These are phyloP conservation scores for Drosophila auraria DNA, from an alignment of 1,140 invertebrate species.

Conservation along the genomic window DNA sequence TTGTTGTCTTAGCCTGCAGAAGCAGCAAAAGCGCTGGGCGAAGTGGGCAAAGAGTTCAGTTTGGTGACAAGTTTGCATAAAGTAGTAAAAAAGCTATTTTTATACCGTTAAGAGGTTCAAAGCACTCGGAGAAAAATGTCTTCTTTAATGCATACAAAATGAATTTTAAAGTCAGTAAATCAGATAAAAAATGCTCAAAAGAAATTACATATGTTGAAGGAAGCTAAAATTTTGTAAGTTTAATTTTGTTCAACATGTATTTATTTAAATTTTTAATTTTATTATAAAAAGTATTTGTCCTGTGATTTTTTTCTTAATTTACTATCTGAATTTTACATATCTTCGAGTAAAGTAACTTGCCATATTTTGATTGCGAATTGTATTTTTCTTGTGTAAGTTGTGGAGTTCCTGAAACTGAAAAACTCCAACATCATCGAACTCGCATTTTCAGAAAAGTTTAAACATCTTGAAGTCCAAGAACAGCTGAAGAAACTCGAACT, in stretches of 20 bases:
- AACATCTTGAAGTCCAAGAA: background rate
- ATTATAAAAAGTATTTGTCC: no score
- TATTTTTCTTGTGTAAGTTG: conserved; percentile 1
- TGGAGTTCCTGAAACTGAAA: background rate
- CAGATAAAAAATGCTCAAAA: background rate
- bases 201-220: no score
- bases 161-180: background rate
- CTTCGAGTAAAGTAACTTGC: background rate
- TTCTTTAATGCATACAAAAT: no score
- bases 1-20: conserved; percentile 41
- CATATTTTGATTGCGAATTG: background rate
- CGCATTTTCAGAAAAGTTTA: conserved; percentile 25
- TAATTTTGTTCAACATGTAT: no score
- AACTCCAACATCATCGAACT: conserved; percentile 18
- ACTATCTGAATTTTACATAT: background rate
- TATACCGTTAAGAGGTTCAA: conserved; percentile 36
- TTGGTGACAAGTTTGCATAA: conserved; percentile 65
- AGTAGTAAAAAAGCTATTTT: conserved; percentile 63
- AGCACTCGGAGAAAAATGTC: conserved; percentile 9
- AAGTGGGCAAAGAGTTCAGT: conserved; percentile 28
- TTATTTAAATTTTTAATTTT: background rate
- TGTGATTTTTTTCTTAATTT: background rate
- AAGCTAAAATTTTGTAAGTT: no score
- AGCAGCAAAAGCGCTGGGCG: conserved; percentile 4
- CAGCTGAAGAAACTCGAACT: conserved; percentile 25